Conservation (phyloP, 1,140 invertebrate genomes). For the Aporrectodea caliginosa region DNA sequence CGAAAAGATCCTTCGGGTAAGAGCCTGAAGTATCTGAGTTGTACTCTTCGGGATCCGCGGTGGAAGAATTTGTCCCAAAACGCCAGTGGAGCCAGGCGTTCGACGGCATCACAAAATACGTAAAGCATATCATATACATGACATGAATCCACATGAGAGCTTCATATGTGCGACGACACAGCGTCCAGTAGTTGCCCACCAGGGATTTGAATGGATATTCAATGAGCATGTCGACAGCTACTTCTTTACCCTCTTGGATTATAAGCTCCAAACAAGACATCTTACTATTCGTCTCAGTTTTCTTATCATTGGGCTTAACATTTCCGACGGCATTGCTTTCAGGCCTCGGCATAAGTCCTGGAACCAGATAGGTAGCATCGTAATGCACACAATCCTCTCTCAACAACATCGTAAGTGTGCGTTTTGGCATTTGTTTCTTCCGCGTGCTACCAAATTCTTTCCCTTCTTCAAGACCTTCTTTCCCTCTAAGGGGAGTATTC, state of each 20-base stretch:
- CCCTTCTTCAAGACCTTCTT: background rate
- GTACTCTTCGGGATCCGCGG: background rate
- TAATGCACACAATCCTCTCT: background rate
- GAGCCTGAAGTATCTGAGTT: background rate
- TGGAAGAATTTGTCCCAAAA: background rate
- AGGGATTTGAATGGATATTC: conserved; percentile 6
- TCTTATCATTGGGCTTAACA: background rate
- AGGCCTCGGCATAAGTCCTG: conserved; percentile 10
- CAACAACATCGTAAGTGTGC: background rate
- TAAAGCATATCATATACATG: conserved; percentile 10
- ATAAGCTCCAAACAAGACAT: conserved; percentile 18
- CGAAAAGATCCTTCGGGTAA: background rate
- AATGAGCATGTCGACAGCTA: conserved; percentile 9
- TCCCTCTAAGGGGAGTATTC: background rate
- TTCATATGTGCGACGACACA: conserved; percentile 14
- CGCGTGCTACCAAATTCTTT: background rate
- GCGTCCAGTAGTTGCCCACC: conserved; percentile 21
- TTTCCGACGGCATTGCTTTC: background rate
- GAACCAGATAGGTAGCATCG: conserved; percentile 22
- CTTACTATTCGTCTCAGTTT: background rate
- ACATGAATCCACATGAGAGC: conserved; percentile 24
- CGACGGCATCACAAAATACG: conserved; percentile 21
- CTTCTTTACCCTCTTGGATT: conserved; percentile 6
- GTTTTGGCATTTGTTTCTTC: background rate
- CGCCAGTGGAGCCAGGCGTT: conserved; percentile 14